These are phyloP conservation scores for Oncopodura yosiiana DNA, from an alignment of 1,140 invertebrate genomes.

Conservation along the genomic window DNA sequence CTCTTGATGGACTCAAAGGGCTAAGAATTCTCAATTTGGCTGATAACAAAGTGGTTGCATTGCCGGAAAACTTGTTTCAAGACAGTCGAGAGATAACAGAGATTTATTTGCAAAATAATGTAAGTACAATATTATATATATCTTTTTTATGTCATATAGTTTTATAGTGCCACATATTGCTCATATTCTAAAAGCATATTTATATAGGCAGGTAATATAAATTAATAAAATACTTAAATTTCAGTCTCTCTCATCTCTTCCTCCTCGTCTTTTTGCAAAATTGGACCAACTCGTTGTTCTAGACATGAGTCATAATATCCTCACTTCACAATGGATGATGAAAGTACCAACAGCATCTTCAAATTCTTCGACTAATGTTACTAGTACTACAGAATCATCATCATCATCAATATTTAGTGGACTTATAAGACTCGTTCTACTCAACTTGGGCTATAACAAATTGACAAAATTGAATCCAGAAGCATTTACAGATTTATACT, in stretches of 20 bases:
- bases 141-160: slow-evolving; percentile 33
- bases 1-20: slow-evolving; percentile 62
- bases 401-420: slow-evolving; percentile 55
- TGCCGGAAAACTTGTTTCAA: slow-evolving; percentile 71
- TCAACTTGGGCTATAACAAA: slow-evolving; percentile 76
- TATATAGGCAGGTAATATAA: too few relatives aligned
- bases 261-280: slow-evolving; percentile 67
- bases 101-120: slow-evolving; percentile 77
- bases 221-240: too few relatives aligned
- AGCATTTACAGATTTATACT: slow-evolving; percentile 64
- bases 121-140: too few relatives aligned
- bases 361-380: slow-evolving; percentile 43
- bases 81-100: slow-evolving; percentile 69
- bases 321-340: slow-evolving; percentile 70
- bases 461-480: slow-evolving; percentile 67
- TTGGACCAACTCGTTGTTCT: slow-evolving; percentile 71
- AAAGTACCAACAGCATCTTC: not conserved
- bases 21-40: slow-evolving; percentile 73
- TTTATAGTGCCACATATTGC: too few relatives aligned
- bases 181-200: too few relatives aligned
- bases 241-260: slow-evolving; percentile 68
- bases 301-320: slow-evolving; percentile 75
- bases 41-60: slow-evolving; percentile 72
- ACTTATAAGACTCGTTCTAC: slow-evolving; percentile 68
- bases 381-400: slow-evolving; percentile 36